Percentiles rank a stretch among this genome's conserved stretches.
These are phyloP conservation scores for Ceuthmochares aereus DNA, from an alignment of 2,113 vertebrate genomes.

Conservation along the genomic window DNA sequence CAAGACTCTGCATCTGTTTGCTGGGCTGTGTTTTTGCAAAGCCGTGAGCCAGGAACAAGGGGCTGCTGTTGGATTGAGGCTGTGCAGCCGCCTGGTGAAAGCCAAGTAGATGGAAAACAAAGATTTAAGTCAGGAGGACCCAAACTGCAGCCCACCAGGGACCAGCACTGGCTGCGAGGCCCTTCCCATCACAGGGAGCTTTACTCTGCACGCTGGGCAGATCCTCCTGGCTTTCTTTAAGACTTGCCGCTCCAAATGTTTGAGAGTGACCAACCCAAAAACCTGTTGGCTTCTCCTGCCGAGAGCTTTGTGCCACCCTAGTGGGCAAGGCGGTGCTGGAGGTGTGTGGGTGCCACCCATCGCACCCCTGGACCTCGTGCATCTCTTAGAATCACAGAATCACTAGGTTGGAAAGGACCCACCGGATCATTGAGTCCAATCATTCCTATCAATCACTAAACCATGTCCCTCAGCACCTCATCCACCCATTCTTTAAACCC, in stretches of 20 bases:
- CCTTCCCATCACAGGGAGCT: background rate
- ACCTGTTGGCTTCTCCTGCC: background rate
- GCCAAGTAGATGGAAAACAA: background rate
- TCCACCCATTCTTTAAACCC: too few species aligned
- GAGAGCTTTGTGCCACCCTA: background rate
- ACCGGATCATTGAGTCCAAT: too few species aligned
- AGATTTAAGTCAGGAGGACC: background rate
- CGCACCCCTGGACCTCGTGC: accelerated
- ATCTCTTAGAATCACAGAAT: too few species aligned
- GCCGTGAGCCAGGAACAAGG: background rate
- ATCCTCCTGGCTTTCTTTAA: background rate
- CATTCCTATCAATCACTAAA: too few species aligned
- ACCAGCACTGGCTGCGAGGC: accelerated
- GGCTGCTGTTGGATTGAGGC: background rate
- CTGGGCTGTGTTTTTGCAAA: accelerated
- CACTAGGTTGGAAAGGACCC: too few species aligned
- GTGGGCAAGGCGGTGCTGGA: accelerated
- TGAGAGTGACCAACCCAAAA: background rate
- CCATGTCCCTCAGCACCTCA: too few species aligned
- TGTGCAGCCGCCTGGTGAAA: background rate
- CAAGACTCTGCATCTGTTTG: background rate
- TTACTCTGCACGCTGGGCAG: background rate
- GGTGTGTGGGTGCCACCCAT: accelerated
- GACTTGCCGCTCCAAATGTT: background rate
- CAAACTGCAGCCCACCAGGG: background rate